Evolutionary conservation across 2,888 invertebrate genomes (phyloP).

Genomic region (Harpalus rubripes): DNA sequence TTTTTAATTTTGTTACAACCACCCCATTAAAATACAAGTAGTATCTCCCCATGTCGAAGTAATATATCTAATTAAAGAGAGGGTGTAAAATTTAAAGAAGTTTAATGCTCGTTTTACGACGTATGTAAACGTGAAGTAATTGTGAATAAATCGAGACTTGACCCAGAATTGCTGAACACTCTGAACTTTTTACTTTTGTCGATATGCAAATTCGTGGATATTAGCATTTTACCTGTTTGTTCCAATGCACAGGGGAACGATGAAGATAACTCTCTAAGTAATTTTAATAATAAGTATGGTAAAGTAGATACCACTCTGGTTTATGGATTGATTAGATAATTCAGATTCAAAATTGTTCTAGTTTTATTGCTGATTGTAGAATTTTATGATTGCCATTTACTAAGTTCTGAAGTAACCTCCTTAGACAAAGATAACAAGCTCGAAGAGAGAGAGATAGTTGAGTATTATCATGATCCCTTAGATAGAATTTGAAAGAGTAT

Average conservation of each 20-base stretch:
- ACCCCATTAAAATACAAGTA: background rate
- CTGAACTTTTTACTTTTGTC: slow-evolving; percentile 36
- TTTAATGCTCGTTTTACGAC: slow-evolving; percentile 29
- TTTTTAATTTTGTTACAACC: background rate
- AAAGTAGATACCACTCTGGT: background rate
- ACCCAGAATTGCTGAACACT: slow-evolving; percentile 14
- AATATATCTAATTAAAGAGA: slow-evolving; percentile 22
- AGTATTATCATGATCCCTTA: too few relatives aligned
- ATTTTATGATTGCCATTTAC: too few relatives aligned
- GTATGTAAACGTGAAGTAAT: slow-evolving; percentile 22
- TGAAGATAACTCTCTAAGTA: background rate
- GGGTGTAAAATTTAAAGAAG: slow-evolving; percentile 15
- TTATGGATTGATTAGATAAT: too few relatives aligned
- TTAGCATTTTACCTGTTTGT: slow-evolving; percentile 14
- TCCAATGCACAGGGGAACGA: background rate
- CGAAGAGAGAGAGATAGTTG: too few relatives aligned
- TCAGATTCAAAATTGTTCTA: too few relatives aligned
- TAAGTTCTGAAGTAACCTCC: too few relatives aligned
- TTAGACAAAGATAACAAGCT: too few relatives aligned
- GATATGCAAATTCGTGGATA: slow-evolving; percentile 19
- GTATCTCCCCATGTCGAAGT: background rate
- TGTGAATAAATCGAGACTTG: slow-evolving; percentile 43
- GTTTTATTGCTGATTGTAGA: too few relatives aligned
- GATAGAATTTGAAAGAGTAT: too few relatives aligned
- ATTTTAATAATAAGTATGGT: background rate